Conservation (phyloP, 2,888 invertebrate species). For the Drosophila crucigera region DNA sequence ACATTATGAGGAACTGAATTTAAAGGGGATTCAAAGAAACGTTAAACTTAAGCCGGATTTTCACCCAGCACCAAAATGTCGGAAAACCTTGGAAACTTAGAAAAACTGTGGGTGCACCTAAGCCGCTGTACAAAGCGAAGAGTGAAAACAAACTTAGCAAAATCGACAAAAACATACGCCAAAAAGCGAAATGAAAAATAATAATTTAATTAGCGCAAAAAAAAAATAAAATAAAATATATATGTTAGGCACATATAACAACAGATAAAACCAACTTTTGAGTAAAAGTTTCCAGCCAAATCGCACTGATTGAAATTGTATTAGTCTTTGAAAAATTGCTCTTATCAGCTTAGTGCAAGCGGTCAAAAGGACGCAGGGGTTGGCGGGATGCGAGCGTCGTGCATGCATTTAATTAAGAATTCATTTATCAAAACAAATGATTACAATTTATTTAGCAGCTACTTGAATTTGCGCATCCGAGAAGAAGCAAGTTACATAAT, state of each 20-base stretch:
- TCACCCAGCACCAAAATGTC: background rate
- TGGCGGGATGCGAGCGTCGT: background rate
- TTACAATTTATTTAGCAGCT: conserved; percentile 9
- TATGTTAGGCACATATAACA: background rate
- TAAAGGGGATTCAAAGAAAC: background rate
- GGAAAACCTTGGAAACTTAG: background rate
- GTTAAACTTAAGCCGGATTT: background rate
- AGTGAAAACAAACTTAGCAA: background rate
- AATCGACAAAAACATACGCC: conserved; percentile 1
- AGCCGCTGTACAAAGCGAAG: background rate
- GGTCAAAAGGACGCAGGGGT: background rate
- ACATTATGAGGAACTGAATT: background rate
- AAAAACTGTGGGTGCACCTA: background rate
- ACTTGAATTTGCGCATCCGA: conserved; percentile 37
- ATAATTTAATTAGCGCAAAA: conserved; percentile 42
- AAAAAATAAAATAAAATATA: conserved; percentile 12
- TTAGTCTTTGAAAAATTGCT: background rate
- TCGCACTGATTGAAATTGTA: background rate
- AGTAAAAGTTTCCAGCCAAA: conserved; percentile 18
- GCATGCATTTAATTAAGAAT: conserved; percentile 8
- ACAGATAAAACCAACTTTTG: conserved; percentile 4
- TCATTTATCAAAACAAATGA: conserved; percentile 21
- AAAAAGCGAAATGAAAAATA: conserved; percentile 19
- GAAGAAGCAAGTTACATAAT: conserved; percentile 38
- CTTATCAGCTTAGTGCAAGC: conserved; percentile 2